Evolutionary conservation across 2,888 invertebrate genomes (phyloP), one percentile per base, ranked within the genome.

Genomic region (Dynastes tityus): DNA sequence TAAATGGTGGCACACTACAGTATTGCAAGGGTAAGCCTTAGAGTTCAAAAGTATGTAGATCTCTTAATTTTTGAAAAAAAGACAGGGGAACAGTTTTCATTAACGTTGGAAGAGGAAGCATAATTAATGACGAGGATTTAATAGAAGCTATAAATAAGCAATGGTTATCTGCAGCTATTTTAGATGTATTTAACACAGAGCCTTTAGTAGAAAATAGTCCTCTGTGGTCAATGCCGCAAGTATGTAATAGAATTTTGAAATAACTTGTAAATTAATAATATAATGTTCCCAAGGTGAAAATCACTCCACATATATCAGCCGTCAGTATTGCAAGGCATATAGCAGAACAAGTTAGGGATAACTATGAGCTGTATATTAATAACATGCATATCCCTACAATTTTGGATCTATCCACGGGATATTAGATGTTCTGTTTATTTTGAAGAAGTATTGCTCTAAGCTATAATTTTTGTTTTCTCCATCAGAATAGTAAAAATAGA

Each of bases 91-190:
- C 90, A 16, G 87, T 92, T 53, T 90, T 92, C 81, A 91, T 92
- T n/a, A 92, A 92, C 83, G 88, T 92, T 78, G 92, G 92, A n/a
- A n/a, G n/a, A n/a, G n/a, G n/a, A n/a, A 1, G 89, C 80, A 85
- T 92, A n/a, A 90, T 92, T 16, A 87, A 86, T 79, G 91, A 92
- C 84, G 81, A 83, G 1, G 89, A 89, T 80, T 85, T 92, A 49
- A 81, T 92, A 4, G 86, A 88, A 67, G 91, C 92, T 13, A 82
- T 92, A 51, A 86, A 90, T 71, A 85, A 89, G 45, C 87, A 88
- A 16, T 92, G 91, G 91, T 85, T 92, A 73, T 88, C 90, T 1
- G 90, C 88, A 55, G 92, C 91, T 63, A 89, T 92, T 82, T 85
- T 92, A 63, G n/a, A n/a, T n/a, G n/a, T 92, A 27, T 91, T 91